These are phyloP conservation scores for Ruditapes philippinarum DNA, from an alignment of 1,140 invertebrate species.

Conservation along the genomic window DNA sequence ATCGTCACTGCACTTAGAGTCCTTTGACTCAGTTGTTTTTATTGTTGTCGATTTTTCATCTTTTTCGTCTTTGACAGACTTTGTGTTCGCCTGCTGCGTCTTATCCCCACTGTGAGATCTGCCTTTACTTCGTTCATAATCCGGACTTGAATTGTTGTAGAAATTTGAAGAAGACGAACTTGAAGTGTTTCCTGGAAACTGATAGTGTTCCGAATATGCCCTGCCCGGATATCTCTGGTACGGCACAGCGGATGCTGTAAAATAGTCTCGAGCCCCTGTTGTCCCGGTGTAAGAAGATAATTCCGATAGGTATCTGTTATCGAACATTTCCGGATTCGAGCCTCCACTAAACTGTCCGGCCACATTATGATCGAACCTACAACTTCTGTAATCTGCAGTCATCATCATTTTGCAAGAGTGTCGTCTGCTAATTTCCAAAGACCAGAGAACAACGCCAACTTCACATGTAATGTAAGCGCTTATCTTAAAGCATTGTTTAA, in stretches of 20 bases:
- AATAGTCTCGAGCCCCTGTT: constrained; percentile 65
- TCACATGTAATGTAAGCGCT: neutral
- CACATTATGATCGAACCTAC: constrained; percentile 79
- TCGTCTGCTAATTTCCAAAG: neutral
- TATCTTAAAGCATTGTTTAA: constrained; percentile 11
- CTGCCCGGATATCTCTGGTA: constrained; percentile 61
- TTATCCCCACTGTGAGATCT: neutral
- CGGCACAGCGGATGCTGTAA: constrained; percentile 64
- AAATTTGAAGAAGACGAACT: neutral
- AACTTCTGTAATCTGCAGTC: constrained; percentile 84
- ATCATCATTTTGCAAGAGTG: constrained; percentile 80
- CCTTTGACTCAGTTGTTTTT: constrained; percentile 1
- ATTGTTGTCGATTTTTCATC: constrained; percentile 42
- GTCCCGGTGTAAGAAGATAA: constrained; percentile 81
- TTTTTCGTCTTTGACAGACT: constrained; percentile 25
- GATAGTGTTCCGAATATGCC: constrained; percentile 50
- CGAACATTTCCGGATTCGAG: constrained; percentile 70
- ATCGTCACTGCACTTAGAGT: constrained; percentile 44
- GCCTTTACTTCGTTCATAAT: constrained; percentile 19
- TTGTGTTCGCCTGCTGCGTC: neutral
- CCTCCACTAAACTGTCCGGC: constrained; percentile 49
- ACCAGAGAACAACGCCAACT: neutral
- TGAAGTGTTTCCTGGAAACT: constrained; percentile 21
- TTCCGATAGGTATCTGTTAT: constrained; percentile 80
- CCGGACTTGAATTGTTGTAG: constrained; percentile 39